Conservation (phyloP, 2,888 invertebrate species). For the Saturnia japonica region DNA sequence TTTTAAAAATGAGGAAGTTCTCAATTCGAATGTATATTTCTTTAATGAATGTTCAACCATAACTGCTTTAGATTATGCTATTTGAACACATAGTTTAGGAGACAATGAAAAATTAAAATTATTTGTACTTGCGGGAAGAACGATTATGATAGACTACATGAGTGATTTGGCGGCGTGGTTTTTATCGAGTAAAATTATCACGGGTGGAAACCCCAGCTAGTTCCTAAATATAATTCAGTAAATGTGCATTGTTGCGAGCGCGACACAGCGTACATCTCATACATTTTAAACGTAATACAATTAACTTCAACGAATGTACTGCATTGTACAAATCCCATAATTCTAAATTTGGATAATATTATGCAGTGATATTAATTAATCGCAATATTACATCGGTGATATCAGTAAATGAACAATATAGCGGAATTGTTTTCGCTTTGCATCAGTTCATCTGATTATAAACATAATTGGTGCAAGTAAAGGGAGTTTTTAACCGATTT, state of each 20-base stretch:
- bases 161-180: too few species aligned
- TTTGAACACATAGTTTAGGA: too few species aligned
- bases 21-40: too few species aligned
- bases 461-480: background rate
- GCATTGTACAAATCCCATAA: background rate
- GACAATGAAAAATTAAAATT: too few species aligned
- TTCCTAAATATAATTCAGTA: background rate
- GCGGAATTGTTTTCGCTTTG: background rate
- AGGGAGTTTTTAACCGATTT: background rate
- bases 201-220: too few species aligned
- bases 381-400: background rate
- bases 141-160: too few species aligned
- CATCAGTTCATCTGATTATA: constrained; percentile 3
- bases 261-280: background rate
- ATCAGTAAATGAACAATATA: constrained; percentile 9
- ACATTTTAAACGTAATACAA: background rate
- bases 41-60: too few species aligned
- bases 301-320: background rate
- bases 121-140: too few species aligned
- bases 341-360: background rate
- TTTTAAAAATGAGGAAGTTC: too few species aligned
- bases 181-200: too few species aligned
- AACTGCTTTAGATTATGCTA: too few species aligned
- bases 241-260: background rate
- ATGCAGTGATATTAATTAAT: background rate